Percentiles rank a stretch among this genome's conserved stretches.
Evolutionary conservation across 2,888 invertebrate genomes (phyloP).

Genomic region (Bimastos eiseni): DNA sequence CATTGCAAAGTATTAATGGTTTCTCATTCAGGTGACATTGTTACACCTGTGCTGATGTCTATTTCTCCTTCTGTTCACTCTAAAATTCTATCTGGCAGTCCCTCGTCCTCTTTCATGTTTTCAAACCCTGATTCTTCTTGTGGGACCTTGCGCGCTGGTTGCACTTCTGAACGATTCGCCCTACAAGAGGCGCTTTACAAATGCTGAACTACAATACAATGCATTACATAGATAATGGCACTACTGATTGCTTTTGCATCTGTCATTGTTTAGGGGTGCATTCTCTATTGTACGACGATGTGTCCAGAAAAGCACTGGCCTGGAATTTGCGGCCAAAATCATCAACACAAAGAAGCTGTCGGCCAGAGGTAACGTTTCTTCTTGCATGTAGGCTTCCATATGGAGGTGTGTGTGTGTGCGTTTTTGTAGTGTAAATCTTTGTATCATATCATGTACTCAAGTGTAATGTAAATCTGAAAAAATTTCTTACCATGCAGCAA

Average conservation of each 20-base stretch:
- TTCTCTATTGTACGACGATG: conserved; percentile 99
- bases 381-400: neutral
- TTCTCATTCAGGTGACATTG: no score
- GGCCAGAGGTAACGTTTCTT: conserved; percentile 75
- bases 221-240: neutral
- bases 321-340: conserved; percentile 99
- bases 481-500: neutral
- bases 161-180: no score
- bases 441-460: neutral
- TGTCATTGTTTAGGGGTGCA: conserved; percentile 81
- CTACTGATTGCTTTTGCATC: neutral
- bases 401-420: neutral
- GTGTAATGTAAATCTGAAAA: neutral
- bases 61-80: no score
- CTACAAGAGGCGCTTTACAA: no score
- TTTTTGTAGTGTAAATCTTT: no score
- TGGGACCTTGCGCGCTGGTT: no score
- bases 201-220: no score
- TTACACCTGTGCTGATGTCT: neutral
- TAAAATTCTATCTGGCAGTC: no score
- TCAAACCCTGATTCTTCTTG: no score
- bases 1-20: neutral
- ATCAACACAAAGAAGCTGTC: conserved; percentile 99
- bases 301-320: conserved; percentile 94
- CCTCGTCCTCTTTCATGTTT: no score